These are phyloP conservation scores for Desmodus rotundus DNA, from an alignment of 2,113 vertebrate species.

Conservation along the genomic window DNA sequence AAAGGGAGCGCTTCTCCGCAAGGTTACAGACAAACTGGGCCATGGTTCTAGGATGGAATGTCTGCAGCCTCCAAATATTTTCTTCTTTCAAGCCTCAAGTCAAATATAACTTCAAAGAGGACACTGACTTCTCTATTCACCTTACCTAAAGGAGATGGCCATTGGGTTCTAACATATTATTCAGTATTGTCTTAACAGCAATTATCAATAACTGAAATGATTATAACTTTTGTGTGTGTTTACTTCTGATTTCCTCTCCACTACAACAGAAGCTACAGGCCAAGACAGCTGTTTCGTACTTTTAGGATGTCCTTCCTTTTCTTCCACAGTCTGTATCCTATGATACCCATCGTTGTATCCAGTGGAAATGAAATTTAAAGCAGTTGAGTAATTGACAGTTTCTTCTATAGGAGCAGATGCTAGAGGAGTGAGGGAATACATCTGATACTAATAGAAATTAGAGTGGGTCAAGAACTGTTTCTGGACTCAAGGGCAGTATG, in stretches of 20 bases:
- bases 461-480: not conserved
- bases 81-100: not conserved
- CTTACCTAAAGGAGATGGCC: not conserved
- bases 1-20: not conserved
- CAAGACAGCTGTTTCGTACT: not conserved
- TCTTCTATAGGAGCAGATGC: not conserved
- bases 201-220: not conserved
- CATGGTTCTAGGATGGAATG: not conserved
- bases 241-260: not conserved
- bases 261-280: not conserved
- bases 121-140: not conserved
- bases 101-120: not conserved
- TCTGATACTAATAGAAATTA: not conserved
- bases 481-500: not conserved
- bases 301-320: not conserved
- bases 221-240: not conserved
- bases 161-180: not conserved
- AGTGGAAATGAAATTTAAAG: not conserved
- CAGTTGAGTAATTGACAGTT: not conserved
- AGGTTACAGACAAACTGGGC: not conserved
- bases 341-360: not conserved
- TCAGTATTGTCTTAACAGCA: not conserved
- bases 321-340: not conserved
- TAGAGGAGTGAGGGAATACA: not conserved
- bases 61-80: not conserved